A percentile compares a stretch with the other conserved stretches of the same genome.
These are phyloP conservation scores for Zygothrica quintamaculata DNA, from an alignment of 2,888 invertebrate species.

Conservation along the genomic window DNA sequence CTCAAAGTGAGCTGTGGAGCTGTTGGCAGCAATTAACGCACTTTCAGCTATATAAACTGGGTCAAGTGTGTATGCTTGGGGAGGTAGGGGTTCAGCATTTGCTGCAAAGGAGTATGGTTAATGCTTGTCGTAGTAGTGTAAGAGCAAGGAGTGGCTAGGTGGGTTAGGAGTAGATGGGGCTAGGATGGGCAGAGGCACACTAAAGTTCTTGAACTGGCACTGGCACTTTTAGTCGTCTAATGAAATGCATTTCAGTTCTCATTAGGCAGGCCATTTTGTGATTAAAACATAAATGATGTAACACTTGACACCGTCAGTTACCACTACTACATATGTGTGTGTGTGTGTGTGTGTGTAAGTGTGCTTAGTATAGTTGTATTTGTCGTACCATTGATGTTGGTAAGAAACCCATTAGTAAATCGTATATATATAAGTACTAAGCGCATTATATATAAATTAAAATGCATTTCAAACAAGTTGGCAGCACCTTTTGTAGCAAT, in stretches of 20 bases:
- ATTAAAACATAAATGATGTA: conserved; percentile 40
- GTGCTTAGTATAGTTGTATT: conserved; percentile 25
- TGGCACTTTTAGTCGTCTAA: conserved; percentile 64
- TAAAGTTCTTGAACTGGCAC: conserved; percentile 48
- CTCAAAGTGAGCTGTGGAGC: conserved; percentile 15
- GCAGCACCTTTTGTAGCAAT: conserved; percentile 1
- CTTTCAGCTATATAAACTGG: conserved; percentile 53
- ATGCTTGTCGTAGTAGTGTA: no score
- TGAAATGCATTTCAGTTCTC: conserved; percentile 76
- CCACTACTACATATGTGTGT: not conserved
- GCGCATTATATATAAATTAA: not conserved
- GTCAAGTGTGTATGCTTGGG: conserved; percentile 56
- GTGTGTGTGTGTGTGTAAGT: not conserved
- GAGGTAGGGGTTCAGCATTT: not conserved
- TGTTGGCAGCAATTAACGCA: conserved; percentile 72
- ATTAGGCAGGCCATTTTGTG: conserved; percentile 76
- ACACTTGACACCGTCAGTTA: conserved; percentile 9
- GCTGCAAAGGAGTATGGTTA: conserved; percentile 9
- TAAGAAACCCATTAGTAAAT: no score
- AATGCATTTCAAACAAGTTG: not conserved
- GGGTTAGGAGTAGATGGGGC: not conserved
- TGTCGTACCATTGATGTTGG: not conserved
- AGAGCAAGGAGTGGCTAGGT: no score
- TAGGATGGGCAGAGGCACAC: conserved; percentile 20
- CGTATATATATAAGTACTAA: no score